phyloP scores from a whole-genome alignment of 1,140 invertebrate species.

The Cydia fagiglandana region DNA sequence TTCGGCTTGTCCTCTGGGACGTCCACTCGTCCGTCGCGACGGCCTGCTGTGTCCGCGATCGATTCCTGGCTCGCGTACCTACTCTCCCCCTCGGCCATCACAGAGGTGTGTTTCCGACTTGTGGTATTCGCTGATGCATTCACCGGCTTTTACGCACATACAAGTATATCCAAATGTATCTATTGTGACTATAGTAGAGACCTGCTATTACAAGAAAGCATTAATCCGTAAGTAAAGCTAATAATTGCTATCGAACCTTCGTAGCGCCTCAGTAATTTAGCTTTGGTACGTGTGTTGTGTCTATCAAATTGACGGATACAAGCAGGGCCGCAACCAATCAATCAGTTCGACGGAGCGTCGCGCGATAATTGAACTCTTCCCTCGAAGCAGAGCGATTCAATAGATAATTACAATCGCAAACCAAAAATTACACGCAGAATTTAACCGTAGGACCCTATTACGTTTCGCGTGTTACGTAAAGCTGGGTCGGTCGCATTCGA shows the following conservation, averaged over 20 bases:
- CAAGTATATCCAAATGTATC: not conserved
- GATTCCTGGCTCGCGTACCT: constrained; percentile 43
- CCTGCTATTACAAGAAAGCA: not conserved
- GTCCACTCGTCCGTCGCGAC: constrained; percentile 47
- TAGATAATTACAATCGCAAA: constrained; percentile 76
- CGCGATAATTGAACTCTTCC: constrained; percentile 74
- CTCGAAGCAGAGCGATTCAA: constrained; percentile 62
- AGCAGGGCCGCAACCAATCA: constrained; percentile 70
- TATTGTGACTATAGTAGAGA: not conserved
- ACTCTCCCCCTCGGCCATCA: constrained; percentile 37
- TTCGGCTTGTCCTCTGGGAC: constrained; percentile 60
- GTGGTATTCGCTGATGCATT: constrained; percentile 13
- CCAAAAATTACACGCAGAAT: constrained; percentile 73
- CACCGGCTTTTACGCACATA: constrained; percentile 16
- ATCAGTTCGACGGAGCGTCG: constrained; percentile 68
- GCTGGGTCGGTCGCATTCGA: constrained; percentile 63
- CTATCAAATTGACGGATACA: constrained; percentile 66
- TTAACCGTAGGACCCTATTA: constrained; percentile 70
- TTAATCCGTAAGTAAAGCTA: constrained; percentile 6
- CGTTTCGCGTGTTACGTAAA: constrained; percentile 64
- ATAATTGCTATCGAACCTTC: constrained; percentile 31
- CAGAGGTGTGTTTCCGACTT: constrained; percentile 28
- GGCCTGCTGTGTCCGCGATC: constrained; percentile 38
- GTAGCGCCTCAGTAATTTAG: constrained; percentile 55
- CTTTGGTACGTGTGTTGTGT: constrained; percentile 55